Conservation (phyloP, 2,797 vertebrate genomes). For the Phrynocephalus forsythii region DNA sequence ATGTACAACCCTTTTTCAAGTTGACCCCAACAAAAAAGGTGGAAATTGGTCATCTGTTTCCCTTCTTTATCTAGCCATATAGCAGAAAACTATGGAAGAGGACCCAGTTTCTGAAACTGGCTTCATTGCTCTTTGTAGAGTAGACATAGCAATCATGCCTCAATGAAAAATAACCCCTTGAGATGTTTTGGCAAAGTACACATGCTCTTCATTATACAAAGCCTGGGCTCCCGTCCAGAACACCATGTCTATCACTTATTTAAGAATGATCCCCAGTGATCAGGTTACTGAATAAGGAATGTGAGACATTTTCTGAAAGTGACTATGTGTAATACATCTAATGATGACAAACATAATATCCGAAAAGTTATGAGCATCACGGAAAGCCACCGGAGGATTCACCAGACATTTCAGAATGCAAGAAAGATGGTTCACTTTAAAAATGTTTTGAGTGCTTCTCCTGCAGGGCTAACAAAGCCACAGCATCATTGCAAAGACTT, state of each 20-base stretch:
- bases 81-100: not conserved
- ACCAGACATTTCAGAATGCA: not conserved
- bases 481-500: not conserved
- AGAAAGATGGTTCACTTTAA: not conserved
- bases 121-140: not conserved
- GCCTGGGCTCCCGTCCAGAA: slow-evolving; percentile 27
- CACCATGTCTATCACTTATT: not conserved
- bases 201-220: not conserved
- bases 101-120: not conserved
- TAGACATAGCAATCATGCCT: not conserved
- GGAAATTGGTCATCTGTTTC: not conserved
- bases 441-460: not conserved
- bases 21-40: not conserved
- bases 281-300: slow-evolving; percentile 19
- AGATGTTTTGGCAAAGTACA: slow-evolving; percentile 18
- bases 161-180: slow-evolving; percentile 14
- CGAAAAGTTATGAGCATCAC: slow-evolving; percentile 1
- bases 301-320: slow-evolving; percentile 2
- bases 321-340: not conserved
- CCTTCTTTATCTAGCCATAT: not conserved
- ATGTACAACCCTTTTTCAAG: not conserved
- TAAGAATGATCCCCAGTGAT: slow-evolving; percentile 9
- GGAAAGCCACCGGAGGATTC: not conserved
- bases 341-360: not conserved
- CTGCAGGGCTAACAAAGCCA: not conserved